Conservation (phyloP, 2,113 vertebrate genomes). For the Zosterops lateralis region DNA sequence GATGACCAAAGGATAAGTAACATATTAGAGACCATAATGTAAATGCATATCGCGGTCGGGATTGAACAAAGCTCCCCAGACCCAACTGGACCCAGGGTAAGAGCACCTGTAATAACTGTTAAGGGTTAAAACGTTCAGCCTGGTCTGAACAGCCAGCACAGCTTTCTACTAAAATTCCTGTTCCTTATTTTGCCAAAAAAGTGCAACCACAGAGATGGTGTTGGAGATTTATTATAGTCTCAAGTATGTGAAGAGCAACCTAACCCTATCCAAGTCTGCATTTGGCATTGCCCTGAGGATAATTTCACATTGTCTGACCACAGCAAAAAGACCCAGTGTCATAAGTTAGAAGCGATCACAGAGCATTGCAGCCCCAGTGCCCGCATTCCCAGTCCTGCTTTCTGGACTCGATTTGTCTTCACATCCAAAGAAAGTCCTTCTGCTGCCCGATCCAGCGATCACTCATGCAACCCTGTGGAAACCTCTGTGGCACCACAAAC, state of each 20-base stretch:
- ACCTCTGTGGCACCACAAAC: fast-evolving
- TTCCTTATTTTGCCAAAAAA: background rate
- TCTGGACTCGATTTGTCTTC: background rate
- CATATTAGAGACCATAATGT: background rate
- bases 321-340: background rate
- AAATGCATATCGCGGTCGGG: fast-evolving
- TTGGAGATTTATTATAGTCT: background rate
- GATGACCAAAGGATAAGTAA: background rate
- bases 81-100: background rate
- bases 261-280: background rate
- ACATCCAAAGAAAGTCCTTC: background rate
- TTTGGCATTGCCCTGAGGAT: background rate
- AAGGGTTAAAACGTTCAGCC: background rate
- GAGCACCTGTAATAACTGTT: background rate
- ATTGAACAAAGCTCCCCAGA: background rate
- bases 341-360: background rate
- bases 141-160: background rate
- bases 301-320: background rate
- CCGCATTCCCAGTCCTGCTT: background rate
- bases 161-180: background rate
- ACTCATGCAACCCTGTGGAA: background rate
- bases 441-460: background rate
- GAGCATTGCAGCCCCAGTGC: background rate
- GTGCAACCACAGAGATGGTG: background rate
- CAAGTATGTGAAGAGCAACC: background rate